A percentile compares a stretch with the other conserved stretches of the same genome.
Conservation (phyloP, 2,888 invertebrate genomes). For the Branchellion lobata region DNA sequence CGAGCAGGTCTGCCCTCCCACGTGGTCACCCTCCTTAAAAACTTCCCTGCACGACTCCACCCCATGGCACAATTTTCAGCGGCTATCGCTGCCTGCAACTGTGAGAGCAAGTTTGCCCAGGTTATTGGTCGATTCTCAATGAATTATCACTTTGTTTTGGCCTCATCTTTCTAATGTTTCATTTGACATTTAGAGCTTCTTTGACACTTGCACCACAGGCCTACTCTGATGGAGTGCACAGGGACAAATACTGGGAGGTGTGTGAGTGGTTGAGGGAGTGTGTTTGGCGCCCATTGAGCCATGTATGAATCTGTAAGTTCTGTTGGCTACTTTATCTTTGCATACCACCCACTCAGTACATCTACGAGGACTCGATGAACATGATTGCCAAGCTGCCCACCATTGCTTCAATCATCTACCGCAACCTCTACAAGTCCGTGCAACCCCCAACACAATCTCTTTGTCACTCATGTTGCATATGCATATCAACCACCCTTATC, state of each 20-base stretch:
- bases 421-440: slow-evolving; percentile 70
- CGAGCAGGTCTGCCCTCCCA: slow-evolving; percentile 87
- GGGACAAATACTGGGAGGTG: slow-evolving; percentile 85
- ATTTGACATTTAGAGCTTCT: too few species aligned
- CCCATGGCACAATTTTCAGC: slow-evolving; percentile 93
- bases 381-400: slow-evolving; percentile 91
- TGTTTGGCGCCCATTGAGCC: not conserved
- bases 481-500: not conserved
- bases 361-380: slow-evolving; percentile 90
- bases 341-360: slow-evolving; percentile 64
- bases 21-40: slow-evolving; percentile 88
- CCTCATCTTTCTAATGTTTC: too few species aligned
- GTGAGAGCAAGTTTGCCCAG: slow-evolving; percentile 85
- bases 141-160: too few species aligned
- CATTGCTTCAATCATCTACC: slow-evolving; percentile 88
- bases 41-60: slow-evolving; percentile 82
- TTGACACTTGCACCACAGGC: slow-evolving; percentile 64
- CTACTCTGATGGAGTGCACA: slow-evolving; percentile 82
- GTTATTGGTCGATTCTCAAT: not conserved
- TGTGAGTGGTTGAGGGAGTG: slow-evolving; percentile 24
- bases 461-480: not conserved
- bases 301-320: not conserved
- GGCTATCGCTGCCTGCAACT: slow-evolving; percentile 85
- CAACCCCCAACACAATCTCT: too few species aligned
- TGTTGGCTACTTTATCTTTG: too few species aligned